phyloP scores from a whole-genome alignment of 2,113 vertebrate genomes.

The Cichladusa arquata region DNA sequence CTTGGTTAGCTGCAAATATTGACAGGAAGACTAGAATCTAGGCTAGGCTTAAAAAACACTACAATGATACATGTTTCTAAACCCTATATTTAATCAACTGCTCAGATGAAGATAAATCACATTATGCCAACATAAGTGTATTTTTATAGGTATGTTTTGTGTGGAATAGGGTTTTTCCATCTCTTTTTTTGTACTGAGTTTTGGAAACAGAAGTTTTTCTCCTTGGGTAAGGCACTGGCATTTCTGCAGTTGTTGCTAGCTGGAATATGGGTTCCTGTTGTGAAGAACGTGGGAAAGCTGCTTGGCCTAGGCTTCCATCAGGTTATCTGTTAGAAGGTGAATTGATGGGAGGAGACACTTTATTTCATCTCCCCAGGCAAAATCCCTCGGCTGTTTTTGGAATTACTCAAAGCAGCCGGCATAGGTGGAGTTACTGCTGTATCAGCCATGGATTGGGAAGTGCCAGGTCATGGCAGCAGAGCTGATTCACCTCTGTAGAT shows the following conservation, averaged over 20 bases:
- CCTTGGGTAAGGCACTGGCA: neutral
- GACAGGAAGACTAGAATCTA: neutral
- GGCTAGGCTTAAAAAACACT: neutral
- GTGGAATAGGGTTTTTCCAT: neutral
- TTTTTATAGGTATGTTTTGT: neutral
- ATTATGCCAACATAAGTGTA: fast-evolving
- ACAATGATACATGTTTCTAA: neutral
- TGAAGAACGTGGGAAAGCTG: neutral
- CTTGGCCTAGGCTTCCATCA: neutral
- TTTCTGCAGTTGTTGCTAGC: neutral
- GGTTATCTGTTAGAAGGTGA: neutral
- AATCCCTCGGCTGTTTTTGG: neutral
- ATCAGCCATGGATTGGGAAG: neutral
- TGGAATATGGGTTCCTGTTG: neutral
- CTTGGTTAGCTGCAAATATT: neutral
- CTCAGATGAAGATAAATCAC: neutral
- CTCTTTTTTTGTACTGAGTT: neutral
- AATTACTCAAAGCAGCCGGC: neutral
- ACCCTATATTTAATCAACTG: neutral
- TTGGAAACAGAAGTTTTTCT: neutral
- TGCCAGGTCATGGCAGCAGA: neutral
- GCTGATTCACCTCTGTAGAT: neutral
- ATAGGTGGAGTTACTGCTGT: neutral
- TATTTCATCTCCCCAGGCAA: neutral
- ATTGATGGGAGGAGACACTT: neutral